Conservation (phyloP, 2,113 vertebrate genomes). For the Phrynocephalus versicolor region DNA sequence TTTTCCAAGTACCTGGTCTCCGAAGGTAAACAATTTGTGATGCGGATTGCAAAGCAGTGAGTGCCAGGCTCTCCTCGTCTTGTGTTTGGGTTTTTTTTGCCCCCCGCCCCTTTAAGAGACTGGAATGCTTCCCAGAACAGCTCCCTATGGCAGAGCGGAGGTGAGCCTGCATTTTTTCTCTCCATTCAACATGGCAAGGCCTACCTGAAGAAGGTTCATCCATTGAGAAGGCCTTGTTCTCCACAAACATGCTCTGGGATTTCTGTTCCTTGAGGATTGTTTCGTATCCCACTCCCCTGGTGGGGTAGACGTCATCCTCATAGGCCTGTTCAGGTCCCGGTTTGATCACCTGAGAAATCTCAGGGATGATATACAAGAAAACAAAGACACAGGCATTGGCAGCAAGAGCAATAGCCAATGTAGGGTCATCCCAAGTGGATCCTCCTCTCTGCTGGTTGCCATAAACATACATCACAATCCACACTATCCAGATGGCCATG, state of each 20-base stretch:
- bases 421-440: constrained; percentile 87
- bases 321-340: constrained; percentile 65
- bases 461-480: constrained; percentile 91
- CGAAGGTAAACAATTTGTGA: too few species aligned
- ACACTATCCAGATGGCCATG: constrained; percentile 87
- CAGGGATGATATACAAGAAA: constrained; percentile 85
- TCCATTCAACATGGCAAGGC: neutral
- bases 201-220: constrained; percentile 87
- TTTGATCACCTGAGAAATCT: constrained; percentile 79
- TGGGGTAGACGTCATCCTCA: constrained; percentile 77
- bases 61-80: too few species aligned
- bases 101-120: too few species aligned
- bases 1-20: too few species aligned
- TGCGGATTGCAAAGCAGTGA: neutral
- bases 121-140: too few species aligned
- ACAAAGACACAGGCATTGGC: constrained; percentile 86
- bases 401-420: constrained; percentile 88
- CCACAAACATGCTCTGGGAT: constrained; percentile 87
- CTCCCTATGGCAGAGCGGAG: too few species aligned
- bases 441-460: constrained; percentile 73
- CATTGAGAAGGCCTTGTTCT: constrained; percentile 96
- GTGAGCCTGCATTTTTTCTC: neutral
- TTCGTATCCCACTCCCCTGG: constrained; percentile 86
- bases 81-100: too few species aligned
- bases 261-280: constrained; percentile 90